A percentile compares a stretch with the other conserved stretches of the same genome.
Conservation (phyloP, 2,888 invertebrate genomes). For the Aspidiotus destructor region DNA sequence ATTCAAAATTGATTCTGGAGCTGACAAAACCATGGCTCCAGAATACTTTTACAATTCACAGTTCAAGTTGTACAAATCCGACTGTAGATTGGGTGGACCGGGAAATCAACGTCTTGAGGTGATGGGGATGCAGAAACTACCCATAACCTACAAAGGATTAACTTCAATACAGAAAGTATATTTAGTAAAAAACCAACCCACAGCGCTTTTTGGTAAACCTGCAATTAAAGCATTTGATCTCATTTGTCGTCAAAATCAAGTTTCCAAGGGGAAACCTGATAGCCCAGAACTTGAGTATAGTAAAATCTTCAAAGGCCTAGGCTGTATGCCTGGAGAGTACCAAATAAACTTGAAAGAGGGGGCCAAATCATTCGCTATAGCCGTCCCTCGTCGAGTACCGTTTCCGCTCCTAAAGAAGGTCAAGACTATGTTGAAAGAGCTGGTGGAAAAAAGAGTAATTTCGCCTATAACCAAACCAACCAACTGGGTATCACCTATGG, state of each 20-base stretch:
- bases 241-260: not conserved
- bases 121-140: slow-evolving; percentile 1
- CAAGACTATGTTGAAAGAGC: not conserved
- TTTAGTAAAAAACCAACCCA: not conserved
- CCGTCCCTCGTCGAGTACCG: slow-evolving; percentile 1
- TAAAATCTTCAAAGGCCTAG: slow-evolving; percentile 32
- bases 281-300: not conserved
- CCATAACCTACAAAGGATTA: not conserved
- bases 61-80: not conserved
- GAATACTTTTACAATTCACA: not conserved
- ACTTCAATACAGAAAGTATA: slow-evolving; percentile 1
- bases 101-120: not conserved
- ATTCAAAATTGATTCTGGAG: slow-evolving; percentile 4
- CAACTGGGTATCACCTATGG: slow-evolving; percentile 40
- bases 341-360: slow-evolving; percentile 10
- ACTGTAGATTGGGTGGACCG: not conserved
- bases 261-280: not conserved
- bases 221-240: not conserved
- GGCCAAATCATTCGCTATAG: not conserved
- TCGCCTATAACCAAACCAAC: slow-evolving; percentile 36
- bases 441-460: slow-evolving; percentile 11
- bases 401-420: slow-evolving; percentile 8
- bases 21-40: not conserved
- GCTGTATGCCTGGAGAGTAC: slow-evolving; percentile 27
- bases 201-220: not conserved